Conservation (phyloP, 2,113 vertebrate species). For the Lichenostomus cassidix region DNA sequence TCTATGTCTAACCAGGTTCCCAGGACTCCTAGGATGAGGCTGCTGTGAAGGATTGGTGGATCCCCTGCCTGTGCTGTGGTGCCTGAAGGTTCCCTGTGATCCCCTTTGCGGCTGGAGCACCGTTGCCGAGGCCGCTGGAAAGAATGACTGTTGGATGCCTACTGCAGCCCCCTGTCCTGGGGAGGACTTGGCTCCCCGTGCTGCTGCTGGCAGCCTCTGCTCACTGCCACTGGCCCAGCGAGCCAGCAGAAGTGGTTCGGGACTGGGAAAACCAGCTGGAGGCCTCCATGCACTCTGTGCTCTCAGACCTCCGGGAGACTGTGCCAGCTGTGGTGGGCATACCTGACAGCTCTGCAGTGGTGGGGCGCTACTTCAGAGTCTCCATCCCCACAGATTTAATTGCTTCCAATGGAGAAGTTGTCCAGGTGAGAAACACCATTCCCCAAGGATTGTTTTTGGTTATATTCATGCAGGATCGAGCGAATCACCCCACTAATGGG, state of each 20-base stretch:
- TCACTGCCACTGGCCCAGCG: conserved; percentile 74
- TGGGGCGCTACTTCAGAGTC: conserved; percentile 87
- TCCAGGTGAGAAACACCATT: conserved; percentile 80
- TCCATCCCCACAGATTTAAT: conserved; percentile 80
- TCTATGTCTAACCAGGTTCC: conserved; percentile 61
- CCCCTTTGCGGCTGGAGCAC: background rate
- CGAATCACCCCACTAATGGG: background rate
- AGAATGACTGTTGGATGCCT: conserved; percentile 77
- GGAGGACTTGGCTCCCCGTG: conserved; percentile 80
- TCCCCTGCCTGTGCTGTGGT: background rate
- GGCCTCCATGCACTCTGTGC: conserved; percentile 91
- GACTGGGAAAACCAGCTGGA: conserved; percentile 88
- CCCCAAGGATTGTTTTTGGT: background rate
- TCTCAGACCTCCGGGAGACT: conserved; percentile 80
- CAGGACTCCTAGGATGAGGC: conserved; percentile 65
- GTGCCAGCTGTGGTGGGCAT: conserved; percentile 78
- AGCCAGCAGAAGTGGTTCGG: conserved; percentile 73
- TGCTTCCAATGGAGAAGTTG: conserved; percentile 75
- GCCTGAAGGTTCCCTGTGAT: background rate
- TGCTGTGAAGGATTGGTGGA: conserved; percentile 57
- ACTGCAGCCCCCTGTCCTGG: conserved; percentile 66
- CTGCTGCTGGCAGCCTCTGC: conserved; percentile 74
- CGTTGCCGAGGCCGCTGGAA: background rate
- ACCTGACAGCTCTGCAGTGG: conserved; percentile 85
- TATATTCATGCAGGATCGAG: accelerated